Base-by-base conservation (phyloP, 2,888 invertebrate genomes). In the Diarsia mendica region DNA sequence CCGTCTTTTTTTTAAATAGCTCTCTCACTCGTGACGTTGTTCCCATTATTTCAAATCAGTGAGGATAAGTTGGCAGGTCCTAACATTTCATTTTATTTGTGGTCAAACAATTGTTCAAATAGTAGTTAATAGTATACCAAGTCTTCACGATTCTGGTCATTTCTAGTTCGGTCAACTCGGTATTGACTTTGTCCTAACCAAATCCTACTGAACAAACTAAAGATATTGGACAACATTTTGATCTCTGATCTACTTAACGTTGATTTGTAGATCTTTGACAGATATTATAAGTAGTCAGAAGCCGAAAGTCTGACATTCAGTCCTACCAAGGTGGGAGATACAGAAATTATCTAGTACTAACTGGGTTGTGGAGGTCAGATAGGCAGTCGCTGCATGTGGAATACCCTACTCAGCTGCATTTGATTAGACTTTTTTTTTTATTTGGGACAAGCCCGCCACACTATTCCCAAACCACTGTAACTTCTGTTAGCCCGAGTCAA, bases 101-200 rank as follows among this genome's bases (percentile, higher is more conserved):
- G 11, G 18, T 49, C 18, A n/a, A 49, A 33, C 28, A n/a, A 44
- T 65, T 39, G 28, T 67, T 58, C 3, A 33, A 68, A 53, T 39
- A 55, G 18, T 18, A 49, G n/a, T 48, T 73, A 33, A 58, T 51
- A 23, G 49, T 65, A 20, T 28, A 5, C 2, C 11, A n/a, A 68
- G 33, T 60, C 51, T 60, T n/a, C 20, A 49, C 10, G 20, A 33
- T 44, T 60, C 8, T 9, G 49, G 53, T 55, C 55, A 66, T 63
- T 44, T 65, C 18, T 20, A 44, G n/a, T 67, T 63, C 10, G 15
- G 48, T 61, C 20, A 66, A 8, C 5, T 53, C 11, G 23, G 20
- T 72, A 33, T 69, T 76, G 20, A 80, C 49, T 66, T 63, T 69
- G 3, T 23, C 44, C 60, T 55, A 28, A 67, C 18, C n/a, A 72